Evolutionary conservation across 2,113 vertebrate genomes (phyloP).

Genomic region (Menidia beryllina): DNA sequence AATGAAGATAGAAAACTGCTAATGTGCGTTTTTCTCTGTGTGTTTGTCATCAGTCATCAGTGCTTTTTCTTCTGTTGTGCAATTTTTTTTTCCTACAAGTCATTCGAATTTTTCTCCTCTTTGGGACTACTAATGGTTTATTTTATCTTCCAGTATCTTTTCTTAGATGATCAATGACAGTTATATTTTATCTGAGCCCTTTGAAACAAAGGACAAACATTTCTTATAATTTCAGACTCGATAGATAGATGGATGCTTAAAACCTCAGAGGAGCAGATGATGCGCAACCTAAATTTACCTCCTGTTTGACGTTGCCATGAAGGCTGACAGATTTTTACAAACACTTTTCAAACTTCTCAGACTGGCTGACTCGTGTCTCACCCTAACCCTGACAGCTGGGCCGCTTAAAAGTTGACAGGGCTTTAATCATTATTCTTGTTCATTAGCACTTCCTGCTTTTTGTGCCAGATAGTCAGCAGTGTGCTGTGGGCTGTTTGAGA

Average conservation of each 20-base stretch:
- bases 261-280: background rate
- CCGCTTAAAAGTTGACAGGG: conserved; percentile 25
- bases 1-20: conserved; percentile 19
- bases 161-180: no score
- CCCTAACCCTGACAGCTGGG: conserved; percentile 39
- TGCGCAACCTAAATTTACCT: conserved; percentile 3
- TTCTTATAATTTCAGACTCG: background rate
- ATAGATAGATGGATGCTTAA: background rate
- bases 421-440: conserved; percentile 58
- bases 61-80: background rate
- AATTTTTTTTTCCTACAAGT: background rate
- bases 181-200: background rate
- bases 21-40: background rate
- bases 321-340: conserved; percentile 4
- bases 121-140: no score
- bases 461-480: conserved; percentile 32
- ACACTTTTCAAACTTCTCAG: conserved; percentile 12
- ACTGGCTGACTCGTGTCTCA: conserved; percentile 34
- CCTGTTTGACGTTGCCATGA: background rate
- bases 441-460: conserved; percentile 60
- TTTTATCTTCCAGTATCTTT: no score
- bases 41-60: conserved; percentile 4
- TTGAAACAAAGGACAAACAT: background rate
- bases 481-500: conserved; percentile 38
- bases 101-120: no score